Evolutionary conservation across 2,113 vertebrate genomes (phyloP).

Genomic region (Pithys albifrons): DNA sequence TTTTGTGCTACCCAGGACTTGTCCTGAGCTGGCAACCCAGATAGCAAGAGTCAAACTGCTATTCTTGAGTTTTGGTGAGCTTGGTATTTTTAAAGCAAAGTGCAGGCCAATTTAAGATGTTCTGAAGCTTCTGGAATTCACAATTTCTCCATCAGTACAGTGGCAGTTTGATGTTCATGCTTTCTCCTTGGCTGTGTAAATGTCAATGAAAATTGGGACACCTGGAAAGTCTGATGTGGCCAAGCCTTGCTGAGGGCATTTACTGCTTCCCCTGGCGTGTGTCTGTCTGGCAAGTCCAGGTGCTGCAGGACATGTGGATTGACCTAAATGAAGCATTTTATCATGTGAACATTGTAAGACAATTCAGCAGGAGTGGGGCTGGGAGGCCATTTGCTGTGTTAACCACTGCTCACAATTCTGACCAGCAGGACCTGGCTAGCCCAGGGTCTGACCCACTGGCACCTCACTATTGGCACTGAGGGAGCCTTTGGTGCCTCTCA

Average conservation of each 20-base stretch:
- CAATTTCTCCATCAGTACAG: not conserved
- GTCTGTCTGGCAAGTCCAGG: not conserved
- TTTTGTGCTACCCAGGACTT: not conserved
- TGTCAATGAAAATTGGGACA: not conserved
- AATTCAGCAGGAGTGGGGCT: not conserved
- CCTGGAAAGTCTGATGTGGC: not conserved
- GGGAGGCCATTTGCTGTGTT: not conserved
- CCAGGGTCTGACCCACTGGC: not conserved
- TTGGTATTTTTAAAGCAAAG: not conserved
- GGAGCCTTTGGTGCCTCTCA: not conserved
- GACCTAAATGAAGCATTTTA: not conserved
- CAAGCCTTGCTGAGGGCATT: not conserved
- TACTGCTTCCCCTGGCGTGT: not conserved
- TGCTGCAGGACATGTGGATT: not conserved
- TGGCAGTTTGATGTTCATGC: not conserved
- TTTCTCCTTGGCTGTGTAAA: not conserved
- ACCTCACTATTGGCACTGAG: not conserved
- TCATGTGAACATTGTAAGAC: not conserved
- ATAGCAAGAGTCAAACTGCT: not conserved
- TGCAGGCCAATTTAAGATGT: not conserved
- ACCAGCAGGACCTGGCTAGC: not conserved
- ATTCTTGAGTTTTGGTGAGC: not conserved
- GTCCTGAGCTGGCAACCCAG: not conserved
- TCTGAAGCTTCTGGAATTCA: not conserved
- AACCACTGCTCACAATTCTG: not conserved